Percentiles rank a stretch among this genome's conserved stretches.
Conservation (phyloP, 1,140 invertebrate genomes). For the Hydropsyche tenuis region DNA sequence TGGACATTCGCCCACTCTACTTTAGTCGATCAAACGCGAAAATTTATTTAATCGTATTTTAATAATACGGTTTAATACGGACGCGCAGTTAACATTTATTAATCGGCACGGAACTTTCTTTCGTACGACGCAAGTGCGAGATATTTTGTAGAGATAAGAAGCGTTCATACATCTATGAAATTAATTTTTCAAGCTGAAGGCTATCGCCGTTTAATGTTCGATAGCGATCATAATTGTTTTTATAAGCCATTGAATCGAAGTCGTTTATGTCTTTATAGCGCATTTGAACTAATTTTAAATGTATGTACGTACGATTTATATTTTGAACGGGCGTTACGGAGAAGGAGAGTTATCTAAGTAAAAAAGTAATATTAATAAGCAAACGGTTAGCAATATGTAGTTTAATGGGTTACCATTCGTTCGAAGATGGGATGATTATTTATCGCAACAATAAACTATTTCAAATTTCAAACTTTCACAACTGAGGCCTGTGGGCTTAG, state of each 20-base stretch:
- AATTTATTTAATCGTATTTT: too few species aligned
- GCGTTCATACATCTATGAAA: neutral
- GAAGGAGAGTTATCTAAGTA: neutral
- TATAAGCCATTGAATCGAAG: slow-evolving; percentile 4
- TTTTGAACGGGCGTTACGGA: neutral
- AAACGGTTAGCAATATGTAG: neutral
- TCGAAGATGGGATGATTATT: slow-evolving; percentile 18
- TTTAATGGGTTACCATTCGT: slow-evolving; percentile 6
- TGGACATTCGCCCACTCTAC: too few species aligned
- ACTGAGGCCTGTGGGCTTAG: too few species aligned
- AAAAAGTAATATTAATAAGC: neutral
- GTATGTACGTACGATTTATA: neutral
- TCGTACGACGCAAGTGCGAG: neutral
- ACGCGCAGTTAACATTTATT: too few species aligned
- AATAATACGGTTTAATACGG: too few species aligned
- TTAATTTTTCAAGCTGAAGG: slow-evolving; percentile 7
- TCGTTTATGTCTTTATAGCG: slow-evolving; percentile 16
- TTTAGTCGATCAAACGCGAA: too few species aligned
- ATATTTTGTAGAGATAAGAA: neutral
- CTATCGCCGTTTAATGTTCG: slow-evolving; percentile 3
- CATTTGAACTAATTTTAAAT: neutral
- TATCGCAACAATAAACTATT: slow-evolving; percentile 19
- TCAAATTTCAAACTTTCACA: too few species aligned
- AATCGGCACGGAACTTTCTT: neutral
- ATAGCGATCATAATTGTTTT: slow-evolving; percentile 14